Evolutionary conservation across 92 coral and sea anemone species (phyloP).

Genomic region (Heteractis magnifica): DNA sequence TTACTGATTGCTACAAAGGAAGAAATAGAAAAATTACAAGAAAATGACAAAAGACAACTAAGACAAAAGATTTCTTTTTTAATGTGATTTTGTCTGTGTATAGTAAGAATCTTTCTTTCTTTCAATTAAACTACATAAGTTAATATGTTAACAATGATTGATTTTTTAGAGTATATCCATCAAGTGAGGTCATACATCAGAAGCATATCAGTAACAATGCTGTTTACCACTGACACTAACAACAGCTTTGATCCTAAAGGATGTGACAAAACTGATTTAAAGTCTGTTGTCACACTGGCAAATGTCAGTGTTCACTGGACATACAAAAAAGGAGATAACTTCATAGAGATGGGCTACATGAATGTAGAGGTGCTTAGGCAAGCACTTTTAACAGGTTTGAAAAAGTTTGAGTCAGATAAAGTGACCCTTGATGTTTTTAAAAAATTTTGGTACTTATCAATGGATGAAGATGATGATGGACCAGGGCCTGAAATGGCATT

Average conservation of each 20-base stretch:
- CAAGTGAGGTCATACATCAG: constrained; percentile 93
- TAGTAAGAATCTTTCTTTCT: no score
- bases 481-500: constrained; percentile 25
- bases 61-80: no score
- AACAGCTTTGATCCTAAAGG: constrained; percentile 62
- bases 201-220: constrained; percentile 90
- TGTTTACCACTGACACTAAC: constrained; percentile 79
- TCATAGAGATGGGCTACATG: constrained; percentile 96
- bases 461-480: constrained; percentile 36
- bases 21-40: no score
- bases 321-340: constrained; percentile 88
- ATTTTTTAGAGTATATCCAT: constrained; percentile 76
- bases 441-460: constrained; percentile 52
- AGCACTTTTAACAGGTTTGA: constrained; percentile 52
- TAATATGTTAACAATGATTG: neutral
- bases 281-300: constrained; percentile 72
- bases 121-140: no score
- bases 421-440: constrained; percentile 58
- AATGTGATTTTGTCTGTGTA: no score
- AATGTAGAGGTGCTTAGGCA: constrained; percentile 72
- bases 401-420: constrained; percentile 31
- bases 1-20: neutral
- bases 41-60: no score
- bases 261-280: constrained; percentile 60
- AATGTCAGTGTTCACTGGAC: constrained; percentile 94